Evolutionary conservation across 2,113 vertebrate species (phyloP).

Genomic region (Otocyon megalotis): DNA sequence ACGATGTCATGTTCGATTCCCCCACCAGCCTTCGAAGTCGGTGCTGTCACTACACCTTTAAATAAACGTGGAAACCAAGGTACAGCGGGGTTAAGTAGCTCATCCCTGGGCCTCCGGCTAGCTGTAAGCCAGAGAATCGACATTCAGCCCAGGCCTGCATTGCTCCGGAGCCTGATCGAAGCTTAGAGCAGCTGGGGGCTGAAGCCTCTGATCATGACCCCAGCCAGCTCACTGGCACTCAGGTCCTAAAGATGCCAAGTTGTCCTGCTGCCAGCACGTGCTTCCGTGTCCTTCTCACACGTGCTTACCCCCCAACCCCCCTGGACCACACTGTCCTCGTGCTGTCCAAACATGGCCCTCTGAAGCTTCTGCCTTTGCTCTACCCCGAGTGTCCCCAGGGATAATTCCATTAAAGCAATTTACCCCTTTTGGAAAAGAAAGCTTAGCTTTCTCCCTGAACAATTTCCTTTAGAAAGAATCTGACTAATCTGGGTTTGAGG

Average conservation of each 20-base stretch:
- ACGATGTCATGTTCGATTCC: neutral
- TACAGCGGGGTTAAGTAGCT: neutral
- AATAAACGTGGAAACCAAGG: neutral
- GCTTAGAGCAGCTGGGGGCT: neutral
- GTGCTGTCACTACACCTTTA: neutral
- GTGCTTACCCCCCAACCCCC: fast-evolving
- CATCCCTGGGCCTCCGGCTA: neutral
- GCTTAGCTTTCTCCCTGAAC: neutral
- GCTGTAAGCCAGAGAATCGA: neutral
- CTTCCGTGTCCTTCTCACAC: neutral
- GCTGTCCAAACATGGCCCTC: neutral
- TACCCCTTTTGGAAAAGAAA: neutral
- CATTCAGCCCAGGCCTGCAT: neutral
- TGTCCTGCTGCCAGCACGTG: neutral
- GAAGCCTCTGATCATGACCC: neutral
- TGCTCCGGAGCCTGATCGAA: neutral
- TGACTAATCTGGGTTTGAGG: neutral
- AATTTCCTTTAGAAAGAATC: neutral
- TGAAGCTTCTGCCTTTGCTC: neutral
- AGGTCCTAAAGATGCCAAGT: neutral
- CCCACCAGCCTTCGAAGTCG: neutral
- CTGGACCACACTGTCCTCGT: neutral
- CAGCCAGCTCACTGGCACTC: neutral
- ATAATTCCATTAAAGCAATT: neutral
- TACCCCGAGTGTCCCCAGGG: neutral